These are phyloP conservation scores for Papilio polyxenes DNA, from an alignment of 1,140 invertebrate genomes.

Conservation along the genomic window DNA sequence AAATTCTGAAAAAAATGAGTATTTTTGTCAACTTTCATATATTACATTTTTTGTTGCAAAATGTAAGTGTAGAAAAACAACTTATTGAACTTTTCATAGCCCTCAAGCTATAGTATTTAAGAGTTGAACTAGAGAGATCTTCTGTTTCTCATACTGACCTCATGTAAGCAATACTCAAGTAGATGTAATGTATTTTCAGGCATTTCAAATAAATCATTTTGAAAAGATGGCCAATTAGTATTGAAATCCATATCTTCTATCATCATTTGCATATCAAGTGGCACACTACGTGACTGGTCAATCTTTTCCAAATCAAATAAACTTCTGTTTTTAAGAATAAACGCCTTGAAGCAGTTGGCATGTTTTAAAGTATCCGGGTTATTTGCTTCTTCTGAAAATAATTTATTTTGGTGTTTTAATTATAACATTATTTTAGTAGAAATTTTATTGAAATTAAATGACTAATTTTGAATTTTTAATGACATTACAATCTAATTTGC, in stretches of 20 bases:
- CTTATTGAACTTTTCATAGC: too few species aligned
- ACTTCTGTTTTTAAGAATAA: slow-evolving; percentile 80
- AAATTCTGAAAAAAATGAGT: slow-evolving; percentile 49
- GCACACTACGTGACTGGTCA: slow-evolving; percentile 83
- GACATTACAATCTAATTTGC: background rate
- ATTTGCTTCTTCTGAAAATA: slow-evolving; percentile 79
- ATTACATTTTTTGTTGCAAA: too few species aligned
- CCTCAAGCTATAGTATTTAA: too few species aligned
- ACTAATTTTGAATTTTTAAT: too few species aligned
- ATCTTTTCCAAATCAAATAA: slow-evolving; percentile 82
- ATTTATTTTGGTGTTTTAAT: slow-evolving; percentile 23
- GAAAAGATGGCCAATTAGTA: slow-evolving; percentile 83
- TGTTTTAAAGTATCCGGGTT: slow-evolving; percentile 75
- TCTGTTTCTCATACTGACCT: slow-evolving; percentile 70
- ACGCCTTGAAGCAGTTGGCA: slow-evolving; percentile 80
- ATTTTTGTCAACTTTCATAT: too few species aligned
- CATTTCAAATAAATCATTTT: slow-evolving; percentile 83
- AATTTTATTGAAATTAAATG: too few species aligned
- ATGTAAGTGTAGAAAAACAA: too few species aligned
- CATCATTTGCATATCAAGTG: slow-evolving; percentile 84
- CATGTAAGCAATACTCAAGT: slow-evolving; percentile 87
- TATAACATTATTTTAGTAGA: background rate
- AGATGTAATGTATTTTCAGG: slow-evolving; percentile 84
- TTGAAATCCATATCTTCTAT: slow-evolving; percentile 82
- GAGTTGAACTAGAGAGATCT: too few species aligned